These are phyloP conservation scores for Pocillopora meandrina DNA, from an alignment of 92 coral and sea anemone species.

Conservation along the genomic window DNA sequence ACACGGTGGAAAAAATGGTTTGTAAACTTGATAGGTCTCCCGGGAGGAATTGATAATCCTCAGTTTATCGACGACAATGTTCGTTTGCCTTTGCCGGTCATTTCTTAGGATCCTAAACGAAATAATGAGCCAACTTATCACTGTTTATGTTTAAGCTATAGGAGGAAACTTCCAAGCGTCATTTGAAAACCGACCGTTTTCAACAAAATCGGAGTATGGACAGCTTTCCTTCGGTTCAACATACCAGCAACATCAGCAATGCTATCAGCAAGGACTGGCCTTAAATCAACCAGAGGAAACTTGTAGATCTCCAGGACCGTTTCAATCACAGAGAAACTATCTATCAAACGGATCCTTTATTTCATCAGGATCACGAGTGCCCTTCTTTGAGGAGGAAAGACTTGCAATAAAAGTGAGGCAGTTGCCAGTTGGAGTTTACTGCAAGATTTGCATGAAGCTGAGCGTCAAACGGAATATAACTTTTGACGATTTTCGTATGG, in stretches of 20 bases:
- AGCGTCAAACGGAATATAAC: conserved; percentile 23
- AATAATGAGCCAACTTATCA: background rate
- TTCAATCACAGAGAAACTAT: conserved; percentile 4
- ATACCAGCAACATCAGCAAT: background rate
- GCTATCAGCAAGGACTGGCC: background rate
- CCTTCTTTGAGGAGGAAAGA: background rate
- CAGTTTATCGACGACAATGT: too few relatives aligned
- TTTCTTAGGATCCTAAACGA: too few relatives aligned
- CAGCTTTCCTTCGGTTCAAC: background rate
- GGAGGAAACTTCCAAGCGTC: background rate
- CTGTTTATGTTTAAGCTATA: background rate
- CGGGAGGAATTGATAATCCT: too few relatives aligned
- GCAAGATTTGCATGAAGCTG: conserved; percentile 27
- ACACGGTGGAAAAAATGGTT: too few relatives aligned
- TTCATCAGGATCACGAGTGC: background rate
- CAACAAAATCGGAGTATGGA: background rate
- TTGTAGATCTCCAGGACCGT: background rate
- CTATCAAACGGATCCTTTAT: background rate
- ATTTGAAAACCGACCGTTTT: background rate
- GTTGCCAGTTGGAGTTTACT: conserved; percentile 3
- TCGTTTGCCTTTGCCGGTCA: too few relatives aligned
- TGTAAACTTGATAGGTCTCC: too few relatives aligned
- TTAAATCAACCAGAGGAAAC: too few relatives aligned
- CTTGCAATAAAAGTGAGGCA: background rate
- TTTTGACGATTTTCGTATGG: conserved; percentile 45